These are phyloP conservation scores for Phasia obesa DNA, from an alignment of 2,888 invertebrate species.

Conservation along the genomic window DNA sequence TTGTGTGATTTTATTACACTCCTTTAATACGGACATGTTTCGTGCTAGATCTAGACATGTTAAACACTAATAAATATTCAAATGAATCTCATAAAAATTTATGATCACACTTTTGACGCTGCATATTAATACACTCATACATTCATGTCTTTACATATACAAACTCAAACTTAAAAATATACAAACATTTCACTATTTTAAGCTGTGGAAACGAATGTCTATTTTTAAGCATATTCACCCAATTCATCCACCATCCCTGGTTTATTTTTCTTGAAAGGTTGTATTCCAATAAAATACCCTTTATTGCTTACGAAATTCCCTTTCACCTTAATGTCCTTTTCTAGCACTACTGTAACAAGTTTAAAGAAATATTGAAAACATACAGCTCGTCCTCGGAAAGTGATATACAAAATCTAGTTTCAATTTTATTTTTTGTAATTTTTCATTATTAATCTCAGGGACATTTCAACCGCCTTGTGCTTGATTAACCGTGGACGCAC, in stretches of 20 bases:
- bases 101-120: conserved; percentile 75
- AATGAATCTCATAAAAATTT: conserved; percentile 77
- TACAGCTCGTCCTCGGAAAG: conserved; percentile 3
- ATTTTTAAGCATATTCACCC: conserved; percentile 58
- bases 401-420: no score
- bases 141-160: not conserved
- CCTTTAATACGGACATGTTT: conserved; percentile 40
- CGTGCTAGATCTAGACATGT: conserved; percentile 57
- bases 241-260: conserved; percentile 61
- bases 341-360: conserved; percentile 59
- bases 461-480: no score
- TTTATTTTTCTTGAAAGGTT: conserved; percentile 18
- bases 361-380: not conserved
- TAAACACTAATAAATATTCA: conserved; percentile 72
- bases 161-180: not conserved
- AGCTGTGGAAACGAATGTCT: conserved; percentile 44
- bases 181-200: conserved; percentile 15
- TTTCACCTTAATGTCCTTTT: conserved; percentile 41
- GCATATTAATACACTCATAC: conserved; percentile 20
- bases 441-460: no score
- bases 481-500: not conserved
- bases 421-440: no score
- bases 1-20: conserved; percentile 46
- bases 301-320: conserved; percentile 14
- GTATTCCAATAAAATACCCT: conserved; percentile 67